A percentile compares a stretch with the other conserved stretches of the same genome.
Conservation (phyloP, 1,140 invertebrate genomes). For the Drosophila baimaii region DNA sequence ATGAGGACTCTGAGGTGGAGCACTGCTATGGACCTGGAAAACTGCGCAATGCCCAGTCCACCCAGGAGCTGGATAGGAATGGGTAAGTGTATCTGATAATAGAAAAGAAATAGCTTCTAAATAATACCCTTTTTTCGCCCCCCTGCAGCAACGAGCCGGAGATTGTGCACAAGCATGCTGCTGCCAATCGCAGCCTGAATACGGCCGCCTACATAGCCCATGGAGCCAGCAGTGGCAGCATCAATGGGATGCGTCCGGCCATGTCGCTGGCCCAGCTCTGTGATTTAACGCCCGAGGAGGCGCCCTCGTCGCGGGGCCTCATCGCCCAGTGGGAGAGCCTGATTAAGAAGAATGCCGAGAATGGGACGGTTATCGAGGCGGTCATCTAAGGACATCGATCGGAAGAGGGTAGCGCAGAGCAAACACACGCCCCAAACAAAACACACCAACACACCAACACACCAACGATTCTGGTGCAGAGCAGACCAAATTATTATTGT, state of each 20-base stretch:
- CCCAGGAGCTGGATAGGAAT: conserved; percentile 85
- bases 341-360: conserved; percentile 86
- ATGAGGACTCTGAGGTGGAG: conserved; percentile 86
- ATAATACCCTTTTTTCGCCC: no score
- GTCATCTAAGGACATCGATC: conserved; percentile 48
- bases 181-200: conserved; percentile 67
- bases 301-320: conserved; percentile 86
- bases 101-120: no score
- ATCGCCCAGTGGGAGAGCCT: conserved; percentile 87
- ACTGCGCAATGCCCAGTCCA: conserved; percentile 86
- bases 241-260: conserved; percentile 85
- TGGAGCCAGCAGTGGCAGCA: conserved; percentile 33
- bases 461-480: conserved; percentile 51
- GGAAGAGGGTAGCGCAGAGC: not conserved
- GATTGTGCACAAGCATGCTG: conserved; percentile 40
- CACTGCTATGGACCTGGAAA: conserved; percentile 86
- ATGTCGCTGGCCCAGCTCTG: conserved; percentile 87
- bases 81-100: conserved; percentile 20
- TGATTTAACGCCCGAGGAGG: conserved; percentile 86
- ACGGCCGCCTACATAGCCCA: conserved; percentile 45
- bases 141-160: conserved; percentile 61
- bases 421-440: not conserved
- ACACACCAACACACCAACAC: conserved; percentile 18
- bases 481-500: conserved; percentile 78
- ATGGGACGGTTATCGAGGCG: conserved; percentile 59